Evolutionary conservation across 1,140 invertebrate genomes (phyloP), one percentile per base, ranked within the genome.

Genomic region (Holotrichia oblita): DNA sequence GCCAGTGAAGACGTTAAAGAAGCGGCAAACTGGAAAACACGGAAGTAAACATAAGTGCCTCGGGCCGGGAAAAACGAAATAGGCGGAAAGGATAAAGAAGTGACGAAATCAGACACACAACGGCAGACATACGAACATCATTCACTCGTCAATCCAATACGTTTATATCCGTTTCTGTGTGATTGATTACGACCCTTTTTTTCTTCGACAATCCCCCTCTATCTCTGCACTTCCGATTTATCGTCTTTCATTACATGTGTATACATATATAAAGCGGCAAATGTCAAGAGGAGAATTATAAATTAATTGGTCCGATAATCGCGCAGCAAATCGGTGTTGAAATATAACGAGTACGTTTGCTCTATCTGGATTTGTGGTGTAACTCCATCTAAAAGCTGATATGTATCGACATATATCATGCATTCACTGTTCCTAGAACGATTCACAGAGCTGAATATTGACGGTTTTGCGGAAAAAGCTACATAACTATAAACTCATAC

Each of bases 21-120:
- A 55, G 48, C 48, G 48, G 48, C 48, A 55, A 55, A 55, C 48
- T 55, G 48, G 48, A 55, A 55, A 55, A 55, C 48, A 55, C 48
- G 48, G 48, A 55, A 55, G 48, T 55, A 55, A 55, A 55, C 48
- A 55, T 55, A 55, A 55, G 48, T 55, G 48, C 48, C 48, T 55
- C 48, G 48, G n/a, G 48, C 12, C 14, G 48, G 14, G 48, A 44
- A 55, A 55, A 17, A 55, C 14, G 48, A 55, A 17, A 55, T 55
- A 55, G 17, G 48, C 48, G 48, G 48, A 55, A 55, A 55, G 48
- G 48, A 55, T 55, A 55, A 55, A 55, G 48, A 55, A 55, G 48
- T 55, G 48, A 55, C 48, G 48, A 55, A 55, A 55, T 55, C 48
- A 55, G 17, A 55, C 48, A 17, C 14, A 55, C 48, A 55, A 55